Evolutionary conservation across 1,140 invertebrate genomes (phyloP).

Genomic region (Anoplophora glabripennis): DNA sequence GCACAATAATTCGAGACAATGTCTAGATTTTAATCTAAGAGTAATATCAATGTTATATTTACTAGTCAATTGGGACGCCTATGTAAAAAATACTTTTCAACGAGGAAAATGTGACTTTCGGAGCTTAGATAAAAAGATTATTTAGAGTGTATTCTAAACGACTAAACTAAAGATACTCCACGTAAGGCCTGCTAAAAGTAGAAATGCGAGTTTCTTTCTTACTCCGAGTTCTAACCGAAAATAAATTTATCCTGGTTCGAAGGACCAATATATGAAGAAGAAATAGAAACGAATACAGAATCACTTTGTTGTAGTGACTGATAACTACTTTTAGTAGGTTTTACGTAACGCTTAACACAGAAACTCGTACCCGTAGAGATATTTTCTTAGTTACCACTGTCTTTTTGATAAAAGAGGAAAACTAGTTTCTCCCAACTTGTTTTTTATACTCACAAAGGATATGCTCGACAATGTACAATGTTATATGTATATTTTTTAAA

Average conservation of each 20-base stretch:
- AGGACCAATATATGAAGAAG: too few relatives aligned
- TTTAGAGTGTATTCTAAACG: background rate
- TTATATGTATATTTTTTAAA: conserved; percentile 6
- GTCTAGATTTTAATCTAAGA: conserved; percentile 32
- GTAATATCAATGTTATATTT: conserved; percentile 40
- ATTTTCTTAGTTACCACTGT: background rate
- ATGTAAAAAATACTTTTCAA: conserved; percentile 3
- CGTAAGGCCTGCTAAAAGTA: background rate
- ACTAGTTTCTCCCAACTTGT: background rate
- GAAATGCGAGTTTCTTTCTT: too few relatives aligned
- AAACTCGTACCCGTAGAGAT: background rate
- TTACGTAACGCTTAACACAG: background rate
- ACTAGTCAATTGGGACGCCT: conserved; percentile 42
- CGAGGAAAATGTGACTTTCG: background rate
- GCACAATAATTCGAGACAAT: conserved; percentile 42
- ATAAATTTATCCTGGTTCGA: too few relatives aligned
- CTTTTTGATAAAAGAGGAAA: background rate
- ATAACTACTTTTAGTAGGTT: too few relatives aligned
- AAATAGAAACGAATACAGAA: too few relatives aligned
- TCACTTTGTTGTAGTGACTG: too few relatives aligned
- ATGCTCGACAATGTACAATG: conserved; percentile 12
- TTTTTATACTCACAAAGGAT: background rate
- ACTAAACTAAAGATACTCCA: background rate
- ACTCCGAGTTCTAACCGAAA: too few relatives aligned
- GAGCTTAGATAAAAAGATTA: background rate